Evolutionary conservation across 2,888 invertebrate genomes (phyloP), one percentile per base, ranked within the genome.

Genomic region (Ochlodes sylvanus): DNA sequence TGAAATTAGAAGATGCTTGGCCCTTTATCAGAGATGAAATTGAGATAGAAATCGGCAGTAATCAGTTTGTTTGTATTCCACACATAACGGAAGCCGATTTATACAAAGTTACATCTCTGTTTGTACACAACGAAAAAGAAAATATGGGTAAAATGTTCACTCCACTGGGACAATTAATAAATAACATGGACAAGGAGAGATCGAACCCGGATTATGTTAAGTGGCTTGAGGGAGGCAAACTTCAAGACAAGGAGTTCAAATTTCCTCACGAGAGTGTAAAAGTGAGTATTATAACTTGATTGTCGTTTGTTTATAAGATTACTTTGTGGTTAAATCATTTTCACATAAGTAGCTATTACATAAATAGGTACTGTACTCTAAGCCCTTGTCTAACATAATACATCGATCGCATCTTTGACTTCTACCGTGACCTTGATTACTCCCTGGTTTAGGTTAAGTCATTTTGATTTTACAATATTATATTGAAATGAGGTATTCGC

Each of bases 1-100:
- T 94, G 10, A 92, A 92, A 73, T 80, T 94, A 54, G 93, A 93
- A 72, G 93, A 93, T 68, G 93, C 93, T 0, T 94, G 94, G 94
- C 93, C 94, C 15, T 94, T 93, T 78, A 94, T 94, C 58, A 85
- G 94, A 76, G 93, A 93, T 71, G 94, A 94, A 87, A 93, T 94
- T 60, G 94, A 93, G 77, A 89, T 83, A 57, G 94, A 94, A 85
- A 93, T 93, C 70, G 94, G 93, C n/a, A 89, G 89, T 74, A 90
- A 86, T 71, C 89, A 92, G 77, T 82, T 92, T 60, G 88, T 93
- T 68, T 94, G 94, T 80, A 93, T 94, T 70, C 94, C 94, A 70
- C 91, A 92, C 77, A 92, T 94, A 72, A 94, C 94, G 7, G 94
- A 94, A 78, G 92, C 93, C 0, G 89, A 90, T 73, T 84, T 93